Conservation (phyloP, 2,888 invertebrate species). For the Patella caerulea region DNA sequence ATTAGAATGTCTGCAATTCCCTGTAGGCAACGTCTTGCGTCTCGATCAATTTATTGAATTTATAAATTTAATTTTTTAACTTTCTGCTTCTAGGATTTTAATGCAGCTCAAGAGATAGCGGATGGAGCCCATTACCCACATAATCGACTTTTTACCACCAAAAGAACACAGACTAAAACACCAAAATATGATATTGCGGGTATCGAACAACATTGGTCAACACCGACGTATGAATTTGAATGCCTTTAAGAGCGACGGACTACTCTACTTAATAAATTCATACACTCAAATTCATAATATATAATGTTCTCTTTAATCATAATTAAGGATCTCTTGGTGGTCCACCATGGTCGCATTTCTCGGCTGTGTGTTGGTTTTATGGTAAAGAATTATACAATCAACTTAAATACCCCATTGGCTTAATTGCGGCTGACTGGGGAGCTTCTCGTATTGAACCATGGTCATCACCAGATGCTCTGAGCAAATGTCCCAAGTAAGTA, state of each 20-base stretch:
- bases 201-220: slow-evolving; percentile 51
- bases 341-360: slow-evolving; percentile 42
- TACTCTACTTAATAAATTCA: neutral
- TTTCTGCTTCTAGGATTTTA: slow-evolving; percentile 43
- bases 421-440: slow-evolving; percentile 46
- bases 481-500: slow-evolving; percentile 38
- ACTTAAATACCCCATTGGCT: slow-evolving; percentile 50
- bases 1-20: too few relatives aligned
- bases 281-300: neutral
- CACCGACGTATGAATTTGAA: slow-evolving; percentile 33
- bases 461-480: slow-evolving; percentile 44
- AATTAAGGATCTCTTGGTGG: slow-evolving; percentile 29
- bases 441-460: slow-evolving; percentile 50
- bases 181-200: slow-evolving; percentile 43
- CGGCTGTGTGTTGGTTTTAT: slow-evolving; percentile 60
- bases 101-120: slow-evolving; percentile 50
- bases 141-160: slow-evolving; percentile 55
- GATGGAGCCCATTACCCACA: slow-evolving; percentile 47
- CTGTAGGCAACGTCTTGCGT: too few relatives aligned
- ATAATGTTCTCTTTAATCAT: neutral
- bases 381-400: slow-evolving; percentile 46
- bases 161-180: slow-evolving; percentile 34
- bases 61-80: neutral
- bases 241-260: neutral
- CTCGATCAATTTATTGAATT: too few relatives aligned